phyloP scores from a whole-genome alignment of 2,888 invertebrate genomes.

The Cheilosia scutellata region DNA sequence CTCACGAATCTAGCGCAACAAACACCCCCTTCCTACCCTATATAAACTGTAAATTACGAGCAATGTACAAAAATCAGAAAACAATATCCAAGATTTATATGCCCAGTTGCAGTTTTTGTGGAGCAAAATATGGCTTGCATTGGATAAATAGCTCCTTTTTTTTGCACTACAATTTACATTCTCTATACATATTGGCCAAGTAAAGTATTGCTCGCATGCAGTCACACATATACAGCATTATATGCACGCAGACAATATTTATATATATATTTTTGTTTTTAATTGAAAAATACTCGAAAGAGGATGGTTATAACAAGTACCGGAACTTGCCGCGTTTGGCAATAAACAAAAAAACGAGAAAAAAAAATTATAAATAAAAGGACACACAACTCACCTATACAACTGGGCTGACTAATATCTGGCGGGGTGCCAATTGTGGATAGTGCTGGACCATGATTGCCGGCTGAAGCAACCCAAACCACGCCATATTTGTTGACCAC shows the following conservation, averaged over 20 bases:
- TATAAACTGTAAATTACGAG: slow-evolving; percentile 43
- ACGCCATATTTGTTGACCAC: slow-evolving; percentile 96
- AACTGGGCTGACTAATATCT: slow-evolving; percentile 91
- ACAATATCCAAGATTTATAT: slow-evolving; percentile 68
- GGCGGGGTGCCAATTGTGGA: slow-evolving; percentile 96
- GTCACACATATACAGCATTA: neutral
- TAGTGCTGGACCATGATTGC: slow-evolving; percentile 91
- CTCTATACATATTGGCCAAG: slow-evolving; percentile 52
- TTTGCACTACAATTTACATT: slow-evolving; percentile 45
- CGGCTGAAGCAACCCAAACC: slow-evolving; percentile 96
- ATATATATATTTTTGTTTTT: slow-evolving; percentile 36
- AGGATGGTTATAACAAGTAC: slow-evolving; percentile 19
- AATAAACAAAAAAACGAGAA: slow-evolving; percentile 59
- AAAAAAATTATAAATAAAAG: slow-evolving; percentile 21
- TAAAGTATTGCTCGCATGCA: slow-evolving; percentile 9
- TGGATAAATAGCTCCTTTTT: slow-evolving; percentile 9
- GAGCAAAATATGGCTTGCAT: slow-evolving; percentile 41
- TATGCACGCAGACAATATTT: slow-evolving; percentile 6
- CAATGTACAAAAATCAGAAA: slow-evolving; percentile 44
- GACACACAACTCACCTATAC: slow-evolving; percentile 88
- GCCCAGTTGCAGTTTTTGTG: slow-evolving; percentile 31
- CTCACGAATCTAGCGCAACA: too few relatives aligned
- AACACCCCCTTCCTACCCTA: neutral
- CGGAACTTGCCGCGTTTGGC: slow-evolving; percentile 46
- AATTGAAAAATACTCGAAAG: slow-evolving; percentile 48